Evolutionary conservation across 2,113 vertebrate species (phyloP).

Genomic region (Pantherophis guttatus): DNA sequence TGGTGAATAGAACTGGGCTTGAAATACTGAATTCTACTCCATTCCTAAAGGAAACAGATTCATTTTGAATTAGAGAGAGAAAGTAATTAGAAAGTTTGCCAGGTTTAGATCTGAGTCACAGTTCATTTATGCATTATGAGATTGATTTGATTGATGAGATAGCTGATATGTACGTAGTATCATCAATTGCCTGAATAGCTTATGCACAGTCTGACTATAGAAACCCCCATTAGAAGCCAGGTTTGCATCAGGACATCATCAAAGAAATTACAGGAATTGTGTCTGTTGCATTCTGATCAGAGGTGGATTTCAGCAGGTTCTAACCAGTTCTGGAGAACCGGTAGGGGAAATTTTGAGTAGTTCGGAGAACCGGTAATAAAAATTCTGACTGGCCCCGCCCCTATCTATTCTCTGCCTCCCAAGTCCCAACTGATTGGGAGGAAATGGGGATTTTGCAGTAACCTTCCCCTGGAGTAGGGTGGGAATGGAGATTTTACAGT

Average conservation of each 20-base stretch:
- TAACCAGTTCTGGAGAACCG: too few relatives aligned
- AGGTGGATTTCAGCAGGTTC: too few relatives aligned
- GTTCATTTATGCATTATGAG: neutral
- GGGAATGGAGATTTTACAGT: too few relatives aligned
- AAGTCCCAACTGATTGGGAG: too few relatives aligned
- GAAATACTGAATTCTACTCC: neutral
- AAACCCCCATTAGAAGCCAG: neutral
- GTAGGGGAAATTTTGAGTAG: too few relatives aligned
- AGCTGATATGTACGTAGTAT: neutral
- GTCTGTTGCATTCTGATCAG: neutral
- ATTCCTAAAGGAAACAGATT: neutral
- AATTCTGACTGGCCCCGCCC: too few relatives aligned
- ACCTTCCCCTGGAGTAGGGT: too few relatives aligned
- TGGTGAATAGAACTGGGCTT: neutral
- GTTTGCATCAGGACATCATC: neutral
- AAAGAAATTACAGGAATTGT: neutral
- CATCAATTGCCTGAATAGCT: neutral
- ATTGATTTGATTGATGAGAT: neutral
- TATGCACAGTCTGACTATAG: neutral
- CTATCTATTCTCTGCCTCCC: too few relatives aligned
- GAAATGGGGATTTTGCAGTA: too few relatives aligned
- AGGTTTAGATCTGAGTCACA: neutral
- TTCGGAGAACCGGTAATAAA: too few relatives aligned
- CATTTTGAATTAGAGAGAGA: neutral
- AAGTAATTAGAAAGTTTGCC: neutral